A percentile compares a stretch with the other conserved stretches of the same genome.
Evolutionary conservation across 2,113 vertebrate genomes (phyloP).

Genomic region (Microcebus jonahi): DNA sequence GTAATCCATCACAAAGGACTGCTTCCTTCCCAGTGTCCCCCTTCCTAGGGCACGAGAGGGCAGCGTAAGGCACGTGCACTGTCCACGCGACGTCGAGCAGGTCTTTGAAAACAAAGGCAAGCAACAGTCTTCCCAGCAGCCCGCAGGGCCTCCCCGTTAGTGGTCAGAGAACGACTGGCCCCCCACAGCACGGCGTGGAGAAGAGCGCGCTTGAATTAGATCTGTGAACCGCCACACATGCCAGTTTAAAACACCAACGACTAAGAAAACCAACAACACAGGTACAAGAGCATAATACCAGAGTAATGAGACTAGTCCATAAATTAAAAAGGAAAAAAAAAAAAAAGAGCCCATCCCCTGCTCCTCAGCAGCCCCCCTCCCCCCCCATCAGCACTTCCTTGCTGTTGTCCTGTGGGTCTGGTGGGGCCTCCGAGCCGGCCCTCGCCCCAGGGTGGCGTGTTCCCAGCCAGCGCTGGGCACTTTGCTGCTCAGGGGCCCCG

Average conservation of each 20-base stretch:
- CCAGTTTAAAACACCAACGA: constrained; percentile 54
- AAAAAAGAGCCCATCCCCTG: not conserved
- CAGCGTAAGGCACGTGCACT: constrained; percentile 84
- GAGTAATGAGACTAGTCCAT: constrained; percentile 85
- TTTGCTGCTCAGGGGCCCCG: not conserved
- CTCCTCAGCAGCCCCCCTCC: not conserved
- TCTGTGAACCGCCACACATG: constrained; percentile 49
- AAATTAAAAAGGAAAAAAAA: constrained; percentile 85
- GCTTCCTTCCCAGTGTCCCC: constrained; percentile 62
- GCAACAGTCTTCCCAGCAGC: constrained; percentile 72
- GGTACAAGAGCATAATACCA: constrained; percentile 81
- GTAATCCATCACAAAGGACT: constrained; percentile 84
- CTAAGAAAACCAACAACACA: constrained; percentile 79
- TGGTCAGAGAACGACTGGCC: constrained; percentile 72
- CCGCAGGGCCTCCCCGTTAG: constrained; percentile 63
- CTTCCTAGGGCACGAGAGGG: constrained; percentile 78
- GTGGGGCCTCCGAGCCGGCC: constrained; percentile 13
- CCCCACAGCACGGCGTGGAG: constrained; percentile 66
- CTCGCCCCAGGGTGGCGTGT: constrained; percentile 49
- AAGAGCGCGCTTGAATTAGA: constrained; percentile 78
- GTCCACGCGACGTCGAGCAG: constrained; percentile 77
- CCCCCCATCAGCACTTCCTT: constrained; percentile 60
- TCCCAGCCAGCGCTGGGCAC: not conserved
- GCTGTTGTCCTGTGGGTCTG: constrained; percentile 72
- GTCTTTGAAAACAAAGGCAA: constrained; percentile 61